These are phyloP conservation scores for Oryzias javanicus DNA, from an alignment of 2,113 vertebrate genomes.

Conservation along the genomic window DNA sequence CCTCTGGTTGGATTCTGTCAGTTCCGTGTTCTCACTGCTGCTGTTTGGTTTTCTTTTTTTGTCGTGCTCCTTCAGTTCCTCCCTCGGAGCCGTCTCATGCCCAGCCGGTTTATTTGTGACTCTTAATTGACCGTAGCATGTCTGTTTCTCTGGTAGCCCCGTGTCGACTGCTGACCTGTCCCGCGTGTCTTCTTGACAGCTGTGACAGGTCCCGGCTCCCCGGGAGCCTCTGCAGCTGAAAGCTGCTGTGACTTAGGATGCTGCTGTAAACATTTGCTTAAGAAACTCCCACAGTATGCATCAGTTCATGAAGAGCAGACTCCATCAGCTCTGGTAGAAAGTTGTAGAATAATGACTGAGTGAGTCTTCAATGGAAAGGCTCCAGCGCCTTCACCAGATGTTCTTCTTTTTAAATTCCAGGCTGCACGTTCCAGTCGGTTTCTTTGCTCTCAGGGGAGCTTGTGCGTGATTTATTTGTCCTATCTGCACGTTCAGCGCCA, in stretches of 20 bases:
- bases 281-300: neutral
- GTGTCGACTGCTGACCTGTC: neutral
- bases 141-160: neutral
- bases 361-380: slow-evolving; percentile 28
- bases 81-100: neutral
- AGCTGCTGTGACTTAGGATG: neutral
- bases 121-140: neutral
- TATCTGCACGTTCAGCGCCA: slow-evolving; percentile 56
- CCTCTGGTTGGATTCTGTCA: neutral
- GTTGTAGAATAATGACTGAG: slow-evolving; percentile 26
- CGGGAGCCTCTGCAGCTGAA: neutral
- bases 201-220: neutral
- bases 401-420: slow-evolving; percentile 44
- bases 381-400: slow-evolving; percentile 48
- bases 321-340: slow-evolving; percentile 13
- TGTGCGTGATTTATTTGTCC: slow-evolving; percentile 64
- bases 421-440: slow-evolving; percentile 38
- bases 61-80: neutral
- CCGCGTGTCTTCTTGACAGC: too few relatives aligned
- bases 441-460: slow-evolving; percentile 45
- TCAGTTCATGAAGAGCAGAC: neutral
- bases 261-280: slow-evolving; percentile 9
- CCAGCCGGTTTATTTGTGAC: neutral
- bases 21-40: neutral
- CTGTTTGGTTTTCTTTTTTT: neutral